Evolutionary conservation across 2,113 vertebrate species (phyloP).

Genomic region (Bothrops jararaca): DNA sequence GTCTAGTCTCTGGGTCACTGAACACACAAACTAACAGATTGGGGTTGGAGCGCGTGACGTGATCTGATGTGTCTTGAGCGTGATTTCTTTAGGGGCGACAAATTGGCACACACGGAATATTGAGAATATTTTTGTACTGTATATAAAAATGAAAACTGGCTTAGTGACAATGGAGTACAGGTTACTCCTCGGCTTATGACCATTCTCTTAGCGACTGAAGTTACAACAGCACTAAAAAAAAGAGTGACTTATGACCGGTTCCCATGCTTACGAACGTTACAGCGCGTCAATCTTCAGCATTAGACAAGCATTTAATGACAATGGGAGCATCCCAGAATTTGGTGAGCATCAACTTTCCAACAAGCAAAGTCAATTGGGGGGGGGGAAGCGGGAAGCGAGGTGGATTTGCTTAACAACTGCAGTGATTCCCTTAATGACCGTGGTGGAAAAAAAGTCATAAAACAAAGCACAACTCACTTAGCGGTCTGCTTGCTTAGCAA

Average conservation of each 20-base stretch:
- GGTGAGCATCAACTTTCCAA: not conserved
- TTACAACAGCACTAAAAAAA: no score
- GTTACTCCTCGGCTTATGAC: not conserved
- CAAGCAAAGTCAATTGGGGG: not conserved
- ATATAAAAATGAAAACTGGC: slow-evolving; percentile 26
- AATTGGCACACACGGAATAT: not conserved
- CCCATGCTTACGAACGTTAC: not conserved
- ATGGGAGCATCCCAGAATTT: not conserved
- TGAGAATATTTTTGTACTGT: slow-evolving; percentile 36
- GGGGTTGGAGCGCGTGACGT: not conserved
- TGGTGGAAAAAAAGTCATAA: not conserved
- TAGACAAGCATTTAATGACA: no score
- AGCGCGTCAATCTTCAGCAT: not conserved
- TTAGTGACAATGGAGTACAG: not conserved
- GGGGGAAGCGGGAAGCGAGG: not conserved
- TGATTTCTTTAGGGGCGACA: not conserved
- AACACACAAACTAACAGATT: not conserved
- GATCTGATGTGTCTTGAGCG: not conserved
- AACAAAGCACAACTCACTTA: not conserved
- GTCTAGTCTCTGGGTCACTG: no score
- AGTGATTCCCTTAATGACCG: not conserved
- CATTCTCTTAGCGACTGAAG: not conserved
- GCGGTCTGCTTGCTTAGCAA: no score
- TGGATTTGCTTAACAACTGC: not conserved
- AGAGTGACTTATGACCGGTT: not conserved